Conservation (phyloP, 1,140 invertebrate species). For the Drosophila nigrodunni region DNA sequence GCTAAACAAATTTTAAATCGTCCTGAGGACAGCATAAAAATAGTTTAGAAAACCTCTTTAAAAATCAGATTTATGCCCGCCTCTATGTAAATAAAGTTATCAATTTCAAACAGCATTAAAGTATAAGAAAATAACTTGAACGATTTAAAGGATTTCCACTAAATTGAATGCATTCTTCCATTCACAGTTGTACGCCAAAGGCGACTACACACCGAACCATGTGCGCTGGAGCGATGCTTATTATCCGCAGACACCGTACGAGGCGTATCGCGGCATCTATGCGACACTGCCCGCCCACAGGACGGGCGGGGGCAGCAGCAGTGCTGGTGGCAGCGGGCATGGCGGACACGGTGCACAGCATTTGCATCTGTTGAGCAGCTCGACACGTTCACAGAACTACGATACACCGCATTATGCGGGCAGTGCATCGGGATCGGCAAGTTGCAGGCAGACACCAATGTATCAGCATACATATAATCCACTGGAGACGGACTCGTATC, state of each 20-base stretch:
- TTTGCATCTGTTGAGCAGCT: slow-evolving; percentile 66
- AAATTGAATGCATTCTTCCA: background rate
- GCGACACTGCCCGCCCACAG: slow-evolving; percentile 74
- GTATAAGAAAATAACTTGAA: background rate
- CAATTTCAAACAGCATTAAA: background rate
- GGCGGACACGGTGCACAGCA: slow-evolving; percentile 52
- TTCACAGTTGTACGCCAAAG: slow-evolving; percentile 81
- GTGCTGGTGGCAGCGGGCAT: slow-evolving; percentile 61
- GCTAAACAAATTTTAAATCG: too few relatives aligned
- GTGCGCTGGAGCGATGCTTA: slow-evolving; percentile 84
- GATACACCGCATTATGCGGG: slow-evolving; percentile 82
- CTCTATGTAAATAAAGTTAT: too few relatives aligned
- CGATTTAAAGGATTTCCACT: background rate
- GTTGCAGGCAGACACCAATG: slow-evolving; percentile 80
- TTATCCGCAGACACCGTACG: slow-evolving; percentile 83
- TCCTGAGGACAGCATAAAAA: too few relatives aligned
- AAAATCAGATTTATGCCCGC: too few relatives aligned
- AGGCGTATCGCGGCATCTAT: slow-evolving; percentile 83
- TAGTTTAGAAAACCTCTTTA: too few relatives aligned
- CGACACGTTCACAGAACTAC: slow-evolving; percentile 78
- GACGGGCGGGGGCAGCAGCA: slow-evolving; percentile 63
- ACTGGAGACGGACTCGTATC: slow-evolving; percentile 83
- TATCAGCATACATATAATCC: slow-evolving; percentile 84
- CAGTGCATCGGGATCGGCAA: slow-evolving; percentile 78
- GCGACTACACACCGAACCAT: slow-evolving; percentile 84